These are phyloP conservation scores for Pseudolaguvia tuberculata DNA, from an alignment of 2,113 vertebrate species.

Conservation along the genomic window DNA sequence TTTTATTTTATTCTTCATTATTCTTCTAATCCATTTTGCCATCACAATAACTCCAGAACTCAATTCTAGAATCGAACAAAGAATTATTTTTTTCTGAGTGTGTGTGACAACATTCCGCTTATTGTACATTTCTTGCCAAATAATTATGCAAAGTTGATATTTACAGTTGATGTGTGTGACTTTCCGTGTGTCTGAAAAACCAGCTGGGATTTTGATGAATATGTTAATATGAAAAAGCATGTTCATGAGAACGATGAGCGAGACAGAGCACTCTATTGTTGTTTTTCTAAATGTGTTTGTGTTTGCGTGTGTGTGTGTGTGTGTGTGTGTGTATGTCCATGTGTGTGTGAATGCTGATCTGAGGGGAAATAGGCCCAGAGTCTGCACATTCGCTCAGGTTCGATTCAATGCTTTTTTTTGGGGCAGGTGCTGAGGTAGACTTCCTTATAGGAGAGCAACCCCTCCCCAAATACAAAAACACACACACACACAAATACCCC, in stretches of 20 bases:
- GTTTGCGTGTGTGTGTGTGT: slow-evolving; percentile 16
- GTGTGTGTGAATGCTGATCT: slow-evolving; percentile 59
- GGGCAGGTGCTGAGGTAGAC: slow-evolving; percentile 53
- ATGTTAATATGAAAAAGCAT: slow-evolving; percentile 32
- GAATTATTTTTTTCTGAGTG: not conserved
- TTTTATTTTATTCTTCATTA: too few relatives aligned
- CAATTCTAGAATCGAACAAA: not conserved
- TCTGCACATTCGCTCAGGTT: slow-evolving; percentile 63
- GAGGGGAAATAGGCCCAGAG: slow-evolving; percentile 62
- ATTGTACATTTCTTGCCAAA: too few relatives aligned
- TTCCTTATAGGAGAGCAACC: slow-evolving; percentile 45
- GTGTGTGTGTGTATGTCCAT: slow-evolving; percentile 18
- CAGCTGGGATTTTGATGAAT: slow-evolving; percentile 43
- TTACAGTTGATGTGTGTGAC: not conserved
- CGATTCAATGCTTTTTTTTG: slow-evolving; percentile 37
- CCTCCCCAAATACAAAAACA: too few relatives aligned
- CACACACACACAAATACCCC: too few relatives aligned
- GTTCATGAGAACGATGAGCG: slow-evolving; percentile 17
- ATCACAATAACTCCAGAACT: not conserved
- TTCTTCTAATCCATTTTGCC: too few relatives aligned
- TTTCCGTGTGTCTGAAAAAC: slow-evolving; percentile 16
- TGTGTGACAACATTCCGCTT: too few relatives aligned
- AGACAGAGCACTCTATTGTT: slow-evolving; percentile 42
- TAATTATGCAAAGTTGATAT: not conserved
- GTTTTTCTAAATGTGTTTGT: slow-evolving; percentile 46